Evolutionary conservation across 1,140 invertebrate genomes (phyloP), one percentile per base, ranked within the genome.

Genomic region (Drosophila pachea): DNA sequence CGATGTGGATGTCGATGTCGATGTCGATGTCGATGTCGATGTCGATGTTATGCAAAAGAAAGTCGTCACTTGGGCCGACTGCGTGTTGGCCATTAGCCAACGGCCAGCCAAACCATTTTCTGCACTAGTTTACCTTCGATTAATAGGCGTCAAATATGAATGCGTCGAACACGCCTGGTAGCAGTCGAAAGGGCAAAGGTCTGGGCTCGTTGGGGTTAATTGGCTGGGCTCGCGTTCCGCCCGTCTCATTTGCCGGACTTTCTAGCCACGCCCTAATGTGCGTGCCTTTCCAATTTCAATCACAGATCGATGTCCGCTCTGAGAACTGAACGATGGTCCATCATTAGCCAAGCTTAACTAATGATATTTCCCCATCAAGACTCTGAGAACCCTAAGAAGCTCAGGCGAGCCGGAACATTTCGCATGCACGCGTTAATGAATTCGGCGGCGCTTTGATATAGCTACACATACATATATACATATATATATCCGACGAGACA

Each of bases 241-340:
- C 16, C 45, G 3, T 9, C 47, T 31, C 45, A n/a, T 31, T 29
- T 42, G 50, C 65, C 50, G 79, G 64, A 76, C 79, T 84, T 84
- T 84, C 76, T 83, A 83, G 73, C 66, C 49, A 84, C 79, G 79
- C 81, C 79, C 79, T 78, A 79, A 86, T 84, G 81, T 84, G 79
- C 79, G 79, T 84, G 81, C 81, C 79, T 71, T 84, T 84, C 76
- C 81, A 79, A 84, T 84, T 86, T 74, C 73, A 62, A 71, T 22
- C 22, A 3, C 22, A 22, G 22, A 22, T 22, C 22, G 22, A 22
- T 48, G 36, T 59, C 49, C 9, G 53, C 42, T 16, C 56, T 64
- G 31, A 43, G 53, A 33, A 12, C 36, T 16, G 53, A 58, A 3
- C 22, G 22, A 43, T 7, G 49, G 31, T 45, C 74, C 76, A 79